Base-by-base conservation (phyloP, 2,113 vertebrate genomes). In the Hippocampus comes region DNA sequence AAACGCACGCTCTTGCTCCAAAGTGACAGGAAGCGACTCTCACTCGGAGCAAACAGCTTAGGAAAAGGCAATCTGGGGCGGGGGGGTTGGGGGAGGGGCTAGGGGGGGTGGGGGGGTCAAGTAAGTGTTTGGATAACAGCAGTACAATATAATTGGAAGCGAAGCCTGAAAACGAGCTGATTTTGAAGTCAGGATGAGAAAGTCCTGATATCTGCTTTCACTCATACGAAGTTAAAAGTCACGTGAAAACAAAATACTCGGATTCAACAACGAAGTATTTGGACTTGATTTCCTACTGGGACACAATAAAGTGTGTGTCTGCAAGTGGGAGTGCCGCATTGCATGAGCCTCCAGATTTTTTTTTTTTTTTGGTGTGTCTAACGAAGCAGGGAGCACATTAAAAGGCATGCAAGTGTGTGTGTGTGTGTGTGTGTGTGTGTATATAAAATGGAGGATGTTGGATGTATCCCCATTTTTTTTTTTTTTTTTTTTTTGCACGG, bases 21-120 rank as follows among this genome's bases (percentile, higher is more conserved):
- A 81, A 83, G 20, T 59, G 75, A 61, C 59, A 61, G 27, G 27
- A 61, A 61, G 53, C 9, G 21, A 23, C n/a, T n/a, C 53, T n/a
- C 20, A 70, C 77, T 82, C 72, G 78, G 23, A 64, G 21, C 10
- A 76, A 83, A 84, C 78, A 86, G 84, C 84, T 90, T 80, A 84
- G 86, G 85, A 79, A 87, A 88, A 87, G 76, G 84, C 81, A 89
- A 84, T 87, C 83, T 86, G 81, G 83, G 81, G 82, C 83, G 51
- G 55, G 2, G 5, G 21, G 43, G 11, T 1, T 6, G 34, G 34
- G 5, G 34, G 34, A 6, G 34, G 34, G 34, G 34, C 34, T 38
- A 4, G 42, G 42, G 12, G 42, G 10, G 42, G 42, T 10, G 42
- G 12, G 42, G 42, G 42, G 42, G 0, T 6, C 49, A 51, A 51